Percentiles rank a stretch among this genome's conserved stretches.
These are phyloP conservation scores for Patella pellucida DNA, from an alignment of 2,888 invertebrate species.

Conservation along the genomic window DNA sequence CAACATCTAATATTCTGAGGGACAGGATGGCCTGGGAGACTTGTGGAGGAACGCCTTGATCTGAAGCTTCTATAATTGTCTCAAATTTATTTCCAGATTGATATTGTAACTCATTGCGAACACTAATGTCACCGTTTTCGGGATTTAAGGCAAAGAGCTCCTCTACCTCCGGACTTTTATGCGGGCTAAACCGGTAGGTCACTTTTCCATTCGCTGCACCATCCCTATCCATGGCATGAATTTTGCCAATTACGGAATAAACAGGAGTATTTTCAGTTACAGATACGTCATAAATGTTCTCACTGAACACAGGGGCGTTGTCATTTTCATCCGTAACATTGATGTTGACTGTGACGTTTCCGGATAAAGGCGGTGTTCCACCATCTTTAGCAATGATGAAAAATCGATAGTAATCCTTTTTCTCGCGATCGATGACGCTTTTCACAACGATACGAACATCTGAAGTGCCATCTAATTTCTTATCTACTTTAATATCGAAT, in stretches of 20 bases:
- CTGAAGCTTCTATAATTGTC: conserved; percentile 53
- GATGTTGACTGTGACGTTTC: conserved; percentile 47
- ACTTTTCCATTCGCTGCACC: conserved; percentile 81
- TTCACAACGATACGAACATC: conserved; percentile 46
- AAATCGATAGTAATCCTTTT: conserved; percentile 43
- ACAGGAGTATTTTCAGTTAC: conserved; percentile 49
- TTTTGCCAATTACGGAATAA: conserved; percentile 63
- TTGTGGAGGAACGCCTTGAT: conserved; percentile 47
- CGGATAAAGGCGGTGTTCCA: conserved; percentile 43
- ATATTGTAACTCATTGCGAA: conserved; percentile 37
- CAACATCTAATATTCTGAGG: conserved; percentile 81
- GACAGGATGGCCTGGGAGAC: conserved; percentile 46
- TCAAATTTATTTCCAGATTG: conserved; percentile 39
- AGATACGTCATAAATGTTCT: conserved; percentile 50
- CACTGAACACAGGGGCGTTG: conserved; percentile 52
- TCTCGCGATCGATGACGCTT: conserved; percentile 51
- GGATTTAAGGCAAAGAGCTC: conserved; percentile 41
- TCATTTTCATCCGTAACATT: conserved; percentile 59
- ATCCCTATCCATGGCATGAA: conserved; percentile 89
- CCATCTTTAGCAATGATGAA: conserved; percentile 53
- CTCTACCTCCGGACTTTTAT: conserved; percentile 26
- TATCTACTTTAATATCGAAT: conserved; percentile 39
- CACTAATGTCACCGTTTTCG: conserved; percentile 42
- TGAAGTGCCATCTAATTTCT: conserved; percentile 47
- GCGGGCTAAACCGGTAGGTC: conserved; percentile 65